Base-by-base conservation (phyloP, 2,797 vertebrate species). In the Sebastes oblongus region DNA sequence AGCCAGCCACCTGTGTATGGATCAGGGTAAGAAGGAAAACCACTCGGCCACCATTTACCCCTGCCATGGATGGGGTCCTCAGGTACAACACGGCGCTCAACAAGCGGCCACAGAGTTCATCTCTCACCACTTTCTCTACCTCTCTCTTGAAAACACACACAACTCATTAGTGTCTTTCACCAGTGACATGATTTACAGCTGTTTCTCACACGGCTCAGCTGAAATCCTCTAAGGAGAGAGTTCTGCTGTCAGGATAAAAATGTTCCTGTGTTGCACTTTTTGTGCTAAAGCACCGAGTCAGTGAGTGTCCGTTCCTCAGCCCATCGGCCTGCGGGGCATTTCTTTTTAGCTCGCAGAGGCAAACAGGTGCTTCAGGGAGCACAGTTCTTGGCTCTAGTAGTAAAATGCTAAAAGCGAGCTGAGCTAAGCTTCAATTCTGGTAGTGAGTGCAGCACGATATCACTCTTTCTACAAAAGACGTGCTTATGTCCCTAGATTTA, bases 1-100 rank as follows among this genome's bases (percentile, higher is more conserved):
- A 84, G 97, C 95, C 0, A 98, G 96, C 86, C 97, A 99, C 0
- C 95, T 99, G 80, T 99, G 98, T 83, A 89, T 99, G 89, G 98
- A 99, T 92, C 98, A 99, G 92, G 98, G 98, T 1, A 92, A 96
- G 0, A 96, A 96, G 90, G 98, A 98, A 93, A 99, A 99, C 94
- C 97, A 99, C 94, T 98, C 98, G 0, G 98, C 97, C 58, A 98
- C 96, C 5, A 69, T 99, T 87, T 97, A 99, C 91, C 98, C 98
- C 0, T 99, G 98, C 90, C 98, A 99, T 0, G 98, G 98, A 50
- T 98, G 97, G 97, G 96, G 96, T 12, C 97, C 98, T 0, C 98
- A 99, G 98, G 98, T 99, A 95, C 85, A 90, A 55, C 30, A 25
- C 0, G 1, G 13, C 29, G 5, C 24, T 56, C 50, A 46, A 8